Percentiles rank a stretch among this genome's conserved stretches.
phyloP scores from a whole-genome alignment of 2,113 vertebrate genomes.

The Chaenocephalus aceratus region DNA sequence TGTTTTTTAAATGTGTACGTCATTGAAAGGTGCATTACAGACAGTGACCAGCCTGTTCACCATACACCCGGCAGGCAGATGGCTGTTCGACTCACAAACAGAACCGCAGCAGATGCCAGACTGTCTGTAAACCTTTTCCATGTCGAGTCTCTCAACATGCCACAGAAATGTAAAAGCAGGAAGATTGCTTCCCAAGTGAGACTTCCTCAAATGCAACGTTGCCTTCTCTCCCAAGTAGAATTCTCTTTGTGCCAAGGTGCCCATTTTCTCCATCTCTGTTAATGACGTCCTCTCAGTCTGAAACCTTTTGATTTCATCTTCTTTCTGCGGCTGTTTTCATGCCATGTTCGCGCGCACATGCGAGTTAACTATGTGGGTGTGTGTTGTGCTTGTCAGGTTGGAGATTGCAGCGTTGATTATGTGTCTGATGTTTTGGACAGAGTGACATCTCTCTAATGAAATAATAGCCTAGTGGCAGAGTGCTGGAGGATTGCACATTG shows the following conservation, averaged over 20 bases:
- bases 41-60: conserved; percentile 7
- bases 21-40: neutral
- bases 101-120: conserved; percentile 12
- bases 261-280: conserved; percentile 43
- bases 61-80: conserved; percentile 8
- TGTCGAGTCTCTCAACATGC: neutral
- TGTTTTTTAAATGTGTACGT: neutral
- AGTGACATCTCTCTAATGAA: conserved; percentile 84
- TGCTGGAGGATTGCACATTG: conserved; percentile 75
- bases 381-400: conserved; percentile 48
- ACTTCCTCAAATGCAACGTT: neutral
- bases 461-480: conserved; percentile 79
- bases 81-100: conserved; percentile 10
- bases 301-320: conserved; percentile 61
- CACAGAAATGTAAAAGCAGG: conserved; percentile 9
- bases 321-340: conserved; percentile 15
- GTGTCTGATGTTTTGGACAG: conserved; percentile 75
- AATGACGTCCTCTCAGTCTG: conserved; percentile 30
- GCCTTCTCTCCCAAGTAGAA: conserved; percentile 1
- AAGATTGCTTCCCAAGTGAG: conserved; percentile 19
- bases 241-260: conserved; percentile 41
- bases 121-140: conserved; percentile 2
- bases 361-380: conserved; percentile 5
- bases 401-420: conserved; percentile 79
- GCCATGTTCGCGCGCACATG: conserved; percentile 34